phyloP scores from a whole-genome alignment of 2,113 vertebrate genomes.

The Psittacula cyanocephala region DNA sequence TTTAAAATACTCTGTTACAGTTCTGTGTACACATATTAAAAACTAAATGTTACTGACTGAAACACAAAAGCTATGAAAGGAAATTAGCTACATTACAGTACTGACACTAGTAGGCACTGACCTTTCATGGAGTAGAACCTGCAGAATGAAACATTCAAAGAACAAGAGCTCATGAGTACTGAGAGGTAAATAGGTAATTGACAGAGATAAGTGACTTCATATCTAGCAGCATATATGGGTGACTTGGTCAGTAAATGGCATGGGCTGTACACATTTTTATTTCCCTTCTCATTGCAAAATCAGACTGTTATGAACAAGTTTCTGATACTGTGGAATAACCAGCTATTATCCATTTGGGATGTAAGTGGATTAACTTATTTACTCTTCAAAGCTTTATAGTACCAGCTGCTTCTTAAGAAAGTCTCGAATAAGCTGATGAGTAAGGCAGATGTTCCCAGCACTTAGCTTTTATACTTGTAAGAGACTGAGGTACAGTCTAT shows the following conservation, averaged over 20 bases:
- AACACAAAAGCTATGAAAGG: background rate
- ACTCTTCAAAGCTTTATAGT: background rate
- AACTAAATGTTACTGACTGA: background rate
- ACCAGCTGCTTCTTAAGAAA: background rate
- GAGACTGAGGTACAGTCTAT: background rate
- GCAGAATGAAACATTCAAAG: background rate
- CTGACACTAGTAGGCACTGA: background rate
- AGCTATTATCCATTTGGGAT: background rate
- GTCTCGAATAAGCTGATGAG: background rate
- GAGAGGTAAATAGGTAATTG: background rate
- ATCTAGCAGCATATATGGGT: accelerated
- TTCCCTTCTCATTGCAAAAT: background rate
- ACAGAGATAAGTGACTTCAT: background rate
- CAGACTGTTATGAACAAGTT: background rate
- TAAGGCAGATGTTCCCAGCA: background rate
- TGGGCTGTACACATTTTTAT: background rate
- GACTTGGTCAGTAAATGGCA: background rate
- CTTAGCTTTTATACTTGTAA: background rate
- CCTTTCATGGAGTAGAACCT: background rate
- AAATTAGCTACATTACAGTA: background rate
- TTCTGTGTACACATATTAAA: background rate
- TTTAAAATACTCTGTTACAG: background rate
- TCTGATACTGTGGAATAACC: background rate
- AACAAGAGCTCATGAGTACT: background rate
- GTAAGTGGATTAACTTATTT: background rate